Percentiles rank a stretch among this genome's conserved stretches.
Conservation (phyloP, 2,888 invertebrate species). For the Hypomecis atomaria region DNA sequence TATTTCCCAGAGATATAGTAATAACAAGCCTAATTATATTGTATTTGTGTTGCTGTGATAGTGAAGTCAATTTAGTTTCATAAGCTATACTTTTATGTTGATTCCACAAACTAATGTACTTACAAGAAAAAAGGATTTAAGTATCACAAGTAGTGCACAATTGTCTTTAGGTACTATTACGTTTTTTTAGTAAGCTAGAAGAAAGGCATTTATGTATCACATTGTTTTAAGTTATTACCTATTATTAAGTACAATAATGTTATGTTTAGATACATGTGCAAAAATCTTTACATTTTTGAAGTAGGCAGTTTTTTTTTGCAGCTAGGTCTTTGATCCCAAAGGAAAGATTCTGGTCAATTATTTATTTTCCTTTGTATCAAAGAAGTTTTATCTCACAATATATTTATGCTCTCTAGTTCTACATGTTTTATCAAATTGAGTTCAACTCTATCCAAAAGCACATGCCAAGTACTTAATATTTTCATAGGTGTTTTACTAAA, state of each 20-base stretch:
- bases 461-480: conserved; percentile 30
- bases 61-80: conserved; percentile 1
- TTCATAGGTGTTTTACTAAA: conserved; percentile 27
- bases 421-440: conserved; percentile 18
- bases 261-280: no score
- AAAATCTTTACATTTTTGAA: no score
- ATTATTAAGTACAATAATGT: no score
- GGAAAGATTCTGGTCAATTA: conserved; percentile 8
- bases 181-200: conserved; percentile 2
- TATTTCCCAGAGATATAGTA: not conserved
- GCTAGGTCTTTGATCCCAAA: not conserved
- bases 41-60: conserved; percentile 28
- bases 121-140: not conserved
- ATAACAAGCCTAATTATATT: conserved; percentile 8
- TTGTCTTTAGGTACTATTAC: not conserved
- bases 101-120: not conserved
- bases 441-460: conserved; percentile 27
- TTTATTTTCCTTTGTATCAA: conserved; percentile 1
- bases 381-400: not conserved
- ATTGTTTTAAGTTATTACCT: not conserved
- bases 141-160: conserved; percentile 4
- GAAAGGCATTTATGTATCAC: not conserved
- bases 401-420: conserved; percentile 5
- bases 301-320: no score
- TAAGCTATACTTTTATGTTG: conserved; percentile 5